Evolutionary conservation across 2,888 invertebrate species (phyloP).

Genomic region (Limnephilus auricula): DNA sequence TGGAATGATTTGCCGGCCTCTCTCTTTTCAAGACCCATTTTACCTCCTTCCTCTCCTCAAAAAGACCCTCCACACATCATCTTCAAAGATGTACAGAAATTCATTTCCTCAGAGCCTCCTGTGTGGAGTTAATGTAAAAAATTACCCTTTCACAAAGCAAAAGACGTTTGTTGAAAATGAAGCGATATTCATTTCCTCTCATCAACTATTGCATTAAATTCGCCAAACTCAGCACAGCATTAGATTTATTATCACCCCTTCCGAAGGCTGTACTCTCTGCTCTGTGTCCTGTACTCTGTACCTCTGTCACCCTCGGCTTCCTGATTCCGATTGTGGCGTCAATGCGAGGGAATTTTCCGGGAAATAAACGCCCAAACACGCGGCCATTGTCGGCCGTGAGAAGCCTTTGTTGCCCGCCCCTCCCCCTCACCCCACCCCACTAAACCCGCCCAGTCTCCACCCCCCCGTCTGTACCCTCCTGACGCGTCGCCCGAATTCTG

Average conservation of each 20-base stretch:
- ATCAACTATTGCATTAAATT: background rate
- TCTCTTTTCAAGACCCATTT: too few relatives aligned
- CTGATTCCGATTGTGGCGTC: conserved; percentile 7
- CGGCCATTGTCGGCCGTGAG: conserved; percentile 56
- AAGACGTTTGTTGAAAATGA: background rate
- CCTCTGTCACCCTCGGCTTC: background rate
- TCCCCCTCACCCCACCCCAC: background rate
- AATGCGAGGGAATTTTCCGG: conserved; percentile 63
- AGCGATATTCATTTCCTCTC: background rate
- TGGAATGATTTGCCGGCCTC: too few relatives aligned
- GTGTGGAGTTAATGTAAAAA: too few relatives aligned
- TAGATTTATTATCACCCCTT: background rate
- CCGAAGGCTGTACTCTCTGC: background rate
- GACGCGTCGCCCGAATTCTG: background rate
- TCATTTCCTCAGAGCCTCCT: too few relatives aligned
- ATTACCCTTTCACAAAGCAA: background rate
- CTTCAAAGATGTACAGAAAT: too few relatives aligned
- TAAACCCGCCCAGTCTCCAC: background rate
- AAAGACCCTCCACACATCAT: too few relatives aligned
- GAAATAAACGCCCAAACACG: conserved; percentile 63
- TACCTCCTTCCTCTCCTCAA: too few relatives aligned
- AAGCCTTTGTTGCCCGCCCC: conserved; percentile 21
- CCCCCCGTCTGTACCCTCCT: background rate
- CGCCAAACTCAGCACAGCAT: background rate
- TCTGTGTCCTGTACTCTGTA: too few relatives aligned